phyloP scores from a whole-genome alignment of 1,140 invertebrate species.

The Eurosta solidaginis region DNA sequence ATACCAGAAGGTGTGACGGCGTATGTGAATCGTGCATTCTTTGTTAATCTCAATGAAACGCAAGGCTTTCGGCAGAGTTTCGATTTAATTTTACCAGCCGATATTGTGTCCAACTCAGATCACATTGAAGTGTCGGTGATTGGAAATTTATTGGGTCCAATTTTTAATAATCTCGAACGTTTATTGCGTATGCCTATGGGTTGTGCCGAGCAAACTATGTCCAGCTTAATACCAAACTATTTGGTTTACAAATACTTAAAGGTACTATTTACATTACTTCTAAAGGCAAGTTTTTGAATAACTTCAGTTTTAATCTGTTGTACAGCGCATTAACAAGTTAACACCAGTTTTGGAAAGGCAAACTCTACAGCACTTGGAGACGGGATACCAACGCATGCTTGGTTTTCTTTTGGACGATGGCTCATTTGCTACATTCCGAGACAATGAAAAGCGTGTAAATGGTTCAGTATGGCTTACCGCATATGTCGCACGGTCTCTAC shows the following conservation, averaged over 20 bases:
- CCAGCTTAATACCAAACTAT: conserved; percentile 89
- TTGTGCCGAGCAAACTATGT: conserved; percentile 95
- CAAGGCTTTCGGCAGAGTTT: conserved; percentile 65
- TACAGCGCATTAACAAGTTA: conserved; percentile 44
- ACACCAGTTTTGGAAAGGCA: conserved; percentile 69
- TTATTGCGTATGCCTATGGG: conserved; percentile 84
- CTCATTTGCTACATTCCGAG: conserved; percentile 93
- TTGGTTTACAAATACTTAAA: conserved; percentile 77
- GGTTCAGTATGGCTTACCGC: conserved; percentile 96
- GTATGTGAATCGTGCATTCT: conserved; percentile 75
- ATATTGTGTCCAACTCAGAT: conserved; percentile 73
- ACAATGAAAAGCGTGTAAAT: conserved; percentile 56
- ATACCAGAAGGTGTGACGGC: conserved; percentile 80
- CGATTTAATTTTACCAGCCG: conserved; percentile 71
- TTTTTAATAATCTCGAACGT: conserved; percentile 74
- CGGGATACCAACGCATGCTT: conserved; percentile 92
- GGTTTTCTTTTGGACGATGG: conserved; percentile 88
- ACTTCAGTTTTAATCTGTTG: not conserved
- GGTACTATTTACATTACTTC: conserved; percentile 24
- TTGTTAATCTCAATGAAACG: conserved; percentile 74
- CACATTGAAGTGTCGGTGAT: conserved; percentile 74
- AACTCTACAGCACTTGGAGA: conserved; percentile 77
- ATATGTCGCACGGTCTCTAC: conserved; percentile 87
- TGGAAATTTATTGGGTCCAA: conserved; percentile 77
- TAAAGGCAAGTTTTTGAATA: not conserved